Evolutionary conservation across 2,797 vertebrate species (phyloP), one percentile per base, ranked within the genome.

Genomic region (Alauda arvensis): DNA sequence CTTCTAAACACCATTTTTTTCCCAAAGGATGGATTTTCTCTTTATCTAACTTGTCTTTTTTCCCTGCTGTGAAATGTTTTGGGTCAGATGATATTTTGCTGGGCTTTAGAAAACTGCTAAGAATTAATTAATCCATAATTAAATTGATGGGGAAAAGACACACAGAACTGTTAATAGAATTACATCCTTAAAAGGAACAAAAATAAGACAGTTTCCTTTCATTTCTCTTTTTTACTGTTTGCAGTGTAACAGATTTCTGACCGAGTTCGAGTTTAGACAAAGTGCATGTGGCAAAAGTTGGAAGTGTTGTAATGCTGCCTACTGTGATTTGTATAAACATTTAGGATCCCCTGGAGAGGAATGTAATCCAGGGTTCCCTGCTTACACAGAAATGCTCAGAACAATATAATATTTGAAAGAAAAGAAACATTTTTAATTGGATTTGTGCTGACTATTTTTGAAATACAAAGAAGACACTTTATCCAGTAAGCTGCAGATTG

Each of bases 311-410:
- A 94, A 90, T 91, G 85, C 90, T 95, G 90, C 93, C 91, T 92
- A 89, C 89, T 95, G 93, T 88, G 95, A 93, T 92, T 93, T 95
- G 83, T 93, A 75, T 92, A 93, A 95, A 95, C 87, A 92, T 92
- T 95, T 94, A 90, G 87, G 87, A 93, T 93, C 78, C 94, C 92
- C 94, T 84, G 90, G 92, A 86, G 94, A 91, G 83, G 52, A 84
- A 89, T 92, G 87, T 95, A 95, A 95, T 95, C 85, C 92, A 89
- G 90, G 66, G 91, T 93, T 94, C 90, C 89, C 34, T 88, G 87
- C 89, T 91, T 91, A 87, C 85, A 93, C 39, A 92, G 85, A 94
- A 95, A 91, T 0, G 1, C 87, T 88, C 59, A 75, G 81, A 95
- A 94, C 83, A 94, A 91, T 89, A 43, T 83, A 61, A 87, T 93